Base-by-base conservation (phyloP, 2,113 vertebrate species). In the Xiphias gladius region DNA sequence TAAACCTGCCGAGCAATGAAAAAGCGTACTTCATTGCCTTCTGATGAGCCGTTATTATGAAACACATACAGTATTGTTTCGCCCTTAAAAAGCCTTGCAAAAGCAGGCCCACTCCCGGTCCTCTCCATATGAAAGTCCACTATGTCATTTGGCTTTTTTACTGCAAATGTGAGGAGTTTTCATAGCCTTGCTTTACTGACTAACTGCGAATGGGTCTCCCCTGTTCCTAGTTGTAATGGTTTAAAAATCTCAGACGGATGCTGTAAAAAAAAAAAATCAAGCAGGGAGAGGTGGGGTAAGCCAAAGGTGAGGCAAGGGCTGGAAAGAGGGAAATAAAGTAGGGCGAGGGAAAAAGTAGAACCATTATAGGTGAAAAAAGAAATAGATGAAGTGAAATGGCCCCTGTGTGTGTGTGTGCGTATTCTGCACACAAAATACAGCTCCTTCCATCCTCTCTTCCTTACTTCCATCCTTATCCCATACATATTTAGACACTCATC, bases 21-120 rank as follows among this genome's bases (percentile, higher is more conserved):
- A 82, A 28, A 28, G 8, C 5, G 17, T 4, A 87, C 82, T 69
- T 76, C 82, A 80, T 67, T 82, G 54, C 69, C 24, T 68, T 76
- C 73, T 54, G 67, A 87, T 84, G 86, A 89, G 63, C 72, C 55
- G 20, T 83, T 71, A 73, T 90, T 82, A 89, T 89, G 75, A 91
- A 91, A 88, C 86, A 84, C 81, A 67, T 43, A 63, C 77, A 30
- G 54, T 46, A 72, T 35, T 73, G 72, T 85, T 86, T 77, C 52
- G 22, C 61, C 83, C 80, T 88, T 82, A 64, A 85, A 89, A 74
- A 1, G 19, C 26, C 73, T 73, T 11, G 54, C 67, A 85, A 87
- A 86, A 80, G 16, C 74, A 57, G 76, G 16, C 30, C 2, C 13
- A 5, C 63, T 74, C 58, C 64, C 70, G 73, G 58, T 78, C 64